Conservation (phyloP, 2,797 vertebrate genomes). For the Cyprinodon diabolis region DNA sequence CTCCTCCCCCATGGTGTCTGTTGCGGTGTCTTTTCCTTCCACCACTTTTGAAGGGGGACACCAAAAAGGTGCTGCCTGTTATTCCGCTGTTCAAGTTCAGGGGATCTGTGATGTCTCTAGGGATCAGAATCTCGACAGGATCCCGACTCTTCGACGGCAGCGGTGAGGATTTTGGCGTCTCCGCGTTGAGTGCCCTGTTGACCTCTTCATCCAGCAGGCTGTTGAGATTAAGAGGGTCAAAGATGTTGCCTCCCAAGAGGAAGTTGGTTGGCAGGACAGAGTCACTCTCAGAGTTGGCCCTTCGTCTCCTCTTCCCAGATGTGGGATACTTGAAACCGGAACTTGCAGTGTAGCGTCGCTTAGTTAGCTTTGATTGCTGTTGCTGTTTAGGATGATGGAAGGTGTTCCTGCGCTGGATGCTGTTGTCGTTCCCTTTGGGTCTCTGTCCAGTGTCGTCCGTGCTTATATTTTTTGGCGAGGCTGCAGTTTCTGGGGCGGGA, state of each 20-base stretch:
- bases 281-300: conserved; percentile 91
- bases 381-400: conserved; percentile 79
- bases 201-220: conserved; percentile 94
- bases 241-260: conserved; percentile 93
- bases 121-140: conserved; percentile 94
- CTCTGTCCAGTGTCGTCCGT: conserved; percentile 28
- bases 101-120: conserved; percentile 93
- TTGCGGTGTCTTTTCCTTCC: conserved; percentile 87
- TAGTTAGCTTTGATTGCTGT: conserved; percentile 70
- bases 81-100: conserved; percentile 88
- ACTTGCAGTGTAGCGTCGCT: conserved; percentile 85
- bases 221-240: conserved; percentile 95
- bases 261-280: conserved; percentile 92
- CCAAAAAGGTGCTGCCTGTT: conserved; percentile 81
- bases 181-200: conserved; percentile 89
- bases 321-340: conserved; percentile 86
- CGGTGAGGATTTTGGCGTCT: conserved; percentile 94
- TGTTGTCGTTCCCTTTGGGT: conserved; percentile 51
- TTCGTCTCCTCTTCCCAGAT: conserved; percentile 86
- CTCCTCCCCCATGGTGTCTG: conserved; percentile 80
- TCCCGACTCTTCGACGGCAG: conserved; percentile 86
- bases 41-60: conserved; percentile 79
- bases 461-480: conserved; percentile 60
- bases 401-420: conserved; percentile 77
- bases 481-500: conserved; percentile 51